These are phyloP conservation scores for Archivesica marissinica DNA, from an alignment of 1,140 invertebrate genomes.

Conservation along the genomic window DNA sequence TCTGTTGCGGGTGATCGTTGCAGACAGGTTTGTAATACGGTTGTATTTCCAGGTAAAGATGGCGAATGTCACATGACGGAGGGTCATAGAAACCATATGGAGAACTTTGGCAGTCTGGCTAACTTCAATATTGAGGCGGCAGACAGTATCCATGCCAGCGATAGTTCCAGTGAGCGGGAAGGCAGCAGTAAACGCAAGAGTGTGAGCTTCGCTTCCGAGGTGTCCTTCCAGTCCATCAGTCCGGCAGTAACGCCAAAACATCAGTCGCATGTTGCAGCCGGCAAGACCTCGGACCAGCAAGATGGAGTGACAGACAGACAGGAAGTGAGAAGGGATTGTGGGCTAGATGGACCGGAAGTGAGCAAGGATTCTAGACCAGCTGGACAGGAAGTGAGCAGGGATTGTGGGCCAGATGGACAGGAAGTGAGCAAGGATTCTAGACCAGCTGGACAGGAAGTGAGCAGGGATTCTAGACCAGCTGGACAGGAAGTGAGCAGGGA, in stretches of 20 bases:
- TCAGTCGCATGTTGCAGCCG: not conserved
- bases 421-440: conserved; percentile 18
- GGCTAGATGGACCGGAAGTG: conserved; percentile 24
- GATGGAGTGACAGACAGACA: not conserved
- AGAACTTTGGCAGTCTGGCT: conserved; percentile 54
- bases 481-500: conserved; percentile 30
- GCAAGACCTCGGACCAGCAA: not conserved
- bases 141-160: conserved; percentile 52
- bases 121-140: conserved; percentile 55
- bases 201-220: conserved; percentile 81
- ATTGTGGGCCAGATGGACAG: conserved; percentile 3
- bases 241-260: conserved; percentile 72
- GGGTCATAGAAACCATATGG: conserved; percentile 34
- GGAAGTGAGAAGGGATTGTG: conserved; percentile 10
- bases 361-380: conserved; percentile 7
- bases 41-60: conserved; percentile 61
- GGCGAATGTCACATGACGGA: conserved; percentile 61
- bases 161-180: conserved; percentile 54
- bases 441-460: conserved; percentile 35
- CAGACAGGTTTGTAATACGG: no score
- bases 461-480: not conserved
- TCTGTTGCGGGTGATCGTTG: no score
- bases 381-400: conserved; percentile 24
- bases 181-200: conserved; percentile 70
- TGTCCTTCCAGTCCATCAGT: conserved; percentile 80